Conservation (phyloP, 2,113 vertebrate species). For the Colossoma macropomum region DNA sequence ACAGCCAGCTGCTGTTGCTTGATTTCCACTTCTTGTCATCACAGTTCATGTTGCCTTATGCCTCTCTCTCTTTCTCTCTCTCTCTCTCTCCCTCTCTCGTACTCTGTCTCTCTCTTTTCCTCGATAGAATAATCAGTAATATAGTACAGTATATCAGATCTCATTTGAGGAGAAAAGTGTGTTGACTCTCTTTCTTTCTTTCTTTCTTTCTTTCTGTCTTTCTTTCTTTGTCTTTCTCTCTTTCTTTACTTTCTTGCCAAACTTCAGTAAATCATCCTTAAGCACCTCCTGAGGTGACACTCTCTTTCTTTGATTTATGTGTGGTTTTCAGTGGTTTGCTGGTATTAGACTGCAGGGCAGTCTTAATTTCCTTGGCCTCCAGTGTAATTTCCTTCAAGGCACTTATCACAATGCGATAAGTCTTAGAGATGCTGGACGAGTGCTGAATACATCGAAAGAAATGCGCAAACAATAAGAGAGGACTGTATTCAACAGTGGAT, state of each 20-base stretch:
- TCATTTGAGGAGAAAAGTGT: too few relatives aligned
- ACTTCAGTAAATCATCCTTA: background rate
- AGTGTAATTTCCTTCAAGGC: background rate
- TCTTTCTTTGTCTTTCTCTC: background rate
- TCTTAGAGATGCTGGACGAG: background rate
- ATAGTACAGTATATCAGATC: too few relatives aligned
- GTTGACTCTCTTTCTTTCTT: too few relatives aligned
- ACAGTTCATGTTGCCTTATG: too few relatives aligned
- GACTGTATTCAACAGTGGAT: too few relatives aligned
- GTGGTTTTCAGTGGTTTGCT: background rate
- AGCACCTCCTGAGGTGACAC: background rate
- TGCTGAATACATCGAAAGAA: background rate
- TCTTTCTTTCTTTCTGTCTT: too few relatives aligned
- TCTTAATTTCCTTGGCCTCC: slow-evolving; percentile 7
- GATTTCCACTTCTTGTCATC: too few relatives aligned
- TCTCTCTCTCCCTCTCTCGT: too few relatives aligned
- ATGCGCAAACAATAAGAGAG: background rate
- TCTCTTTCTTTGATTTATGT: background rate
- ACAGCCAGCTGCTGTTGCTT: too few relatives aligned
- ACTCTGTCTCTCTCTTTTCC: too few relatives aligned
- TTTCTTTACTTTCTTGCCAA: background rate
- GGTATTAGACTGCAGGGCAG: background rate
- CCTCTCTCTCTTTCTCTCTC: too few relatives aligned
- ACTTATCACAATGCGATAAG: background rate
- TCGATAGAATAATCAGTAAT: too few relatives aligned